Conservation (phyloP, 2,797 vertebrate genomes). For the Acrossocheilus fasciatus region DNA sequence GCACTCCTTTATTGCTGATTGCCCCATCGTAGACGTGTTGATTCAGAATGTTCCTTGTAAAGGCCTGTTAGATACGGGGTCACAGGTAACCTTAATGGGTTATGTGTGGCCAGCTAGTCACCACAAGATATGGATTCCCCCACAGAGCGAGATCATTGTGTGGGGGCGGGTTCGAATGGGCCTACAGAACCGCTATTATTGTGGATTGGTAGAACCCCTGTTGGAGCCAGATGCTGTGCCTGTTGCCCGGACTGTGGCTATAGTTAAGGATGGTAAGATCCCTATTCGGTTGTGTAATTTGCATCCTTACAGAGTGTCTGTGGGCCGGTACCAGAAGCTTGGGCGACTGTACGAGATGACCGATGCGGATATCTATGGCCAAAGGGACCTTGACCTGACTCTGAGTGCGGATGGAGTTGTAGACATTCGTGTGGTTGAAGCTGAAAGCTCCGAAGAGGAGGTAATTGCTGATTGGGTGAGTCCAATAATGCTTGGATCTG, state of each 20-base stretch:
- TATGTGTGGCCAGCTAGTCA: no score
- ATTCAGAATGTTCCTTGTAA: background rate
- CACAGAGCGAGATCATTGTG: background rate
- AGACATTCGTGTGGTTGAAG: background rate
- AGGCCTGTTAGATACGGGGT: background rate
- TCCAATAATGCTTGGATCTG: no score
- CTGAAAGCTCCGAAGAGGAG: no score
- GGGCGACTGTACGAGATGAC: background rate
- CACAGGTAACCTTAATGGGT: background rate
- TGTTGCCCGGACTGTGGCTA: background rate
- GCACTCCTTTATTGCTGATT: background rate
- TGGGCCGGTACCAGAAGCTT: conserved; percentile 16
- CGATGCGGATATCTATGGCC: background rate
- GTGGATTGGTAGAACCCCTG: background rate
- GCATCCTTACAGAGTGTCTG: background rate
- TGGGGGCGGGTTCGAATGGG: background rate
- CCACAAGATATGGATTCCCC: no score
- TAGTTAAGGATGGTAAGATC: background rate
- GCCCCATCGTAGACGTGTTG: background rate
- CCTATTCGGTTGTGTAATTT: conserved; percentile 3
- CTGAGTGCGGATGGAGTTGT: background rate
- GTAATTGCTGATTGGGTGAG: background rate
- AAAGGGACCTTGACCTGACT: background rate
- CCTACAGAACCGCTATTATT: background rate
- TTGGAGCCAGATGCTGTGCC: background rate